Conservation (phyloP, 2,113 vertebrate species). For the Halcyon senegalensis region DNA sequence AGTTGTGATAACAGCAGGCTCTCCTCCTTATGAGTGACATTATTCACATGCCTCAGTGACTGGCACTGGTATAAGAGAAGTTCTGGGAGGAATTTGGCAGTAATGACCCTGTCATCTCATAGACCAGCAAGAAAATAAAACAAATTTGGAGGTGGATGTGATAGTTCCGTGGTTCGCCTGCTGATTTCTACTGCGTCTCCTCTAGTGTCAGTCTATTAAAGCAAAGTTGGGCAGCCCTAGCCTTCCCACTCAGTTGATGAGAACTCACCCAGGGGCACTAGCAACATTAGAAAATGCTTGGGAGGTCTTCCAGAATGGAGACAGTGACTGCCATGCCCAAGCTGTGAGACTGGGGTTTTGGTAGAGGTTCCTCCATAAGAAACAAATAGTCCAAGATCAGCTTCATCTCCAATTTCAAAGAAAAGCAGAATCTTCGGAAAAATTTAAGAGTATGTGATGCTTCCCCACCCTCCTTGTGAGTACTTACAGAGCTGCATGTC, state of each 20-base stretch:
- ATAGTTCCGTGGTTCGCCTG: not conserved
- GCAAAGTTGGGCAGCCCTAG: not conserved
- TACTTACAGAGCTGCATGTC: not conserved
- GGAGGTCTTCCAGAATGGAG: not conserved
- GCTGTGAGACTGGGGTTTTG: not conserved
- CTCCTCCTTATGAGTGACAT: not conserved
- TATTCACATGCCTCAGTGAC: not conserved
- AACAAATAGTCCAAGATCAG: not conserved
- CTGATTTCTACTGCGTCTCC: not conserved
- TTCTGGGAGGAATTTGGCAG: not conserved
- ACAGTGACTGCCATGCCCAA: not conserved
- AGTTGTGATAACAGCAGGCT: not conserved
- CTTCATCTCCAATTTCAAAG: not conserved
- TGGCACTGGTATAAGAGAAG: not conserved
- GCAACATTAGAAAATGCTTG: not conserved
- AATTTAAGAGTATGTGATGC: not conserved
- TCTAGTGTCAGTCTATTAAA: not conserved
- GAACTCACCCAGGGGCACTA: not conserved
- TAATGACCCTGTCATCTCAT: not conserved
- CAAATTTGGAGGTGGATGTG: accelerated
- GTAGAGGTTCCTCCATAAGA: not conserved
- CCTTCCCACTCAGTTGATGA: not conserved
- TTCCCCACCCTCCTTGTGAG: not conserved
- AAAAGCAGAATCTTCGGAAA: not conserved
- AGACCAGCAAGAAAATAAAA: not conserved